Conservation (phyloP, 2,888 invertebrate species). For the Arge pagana region DNA sequence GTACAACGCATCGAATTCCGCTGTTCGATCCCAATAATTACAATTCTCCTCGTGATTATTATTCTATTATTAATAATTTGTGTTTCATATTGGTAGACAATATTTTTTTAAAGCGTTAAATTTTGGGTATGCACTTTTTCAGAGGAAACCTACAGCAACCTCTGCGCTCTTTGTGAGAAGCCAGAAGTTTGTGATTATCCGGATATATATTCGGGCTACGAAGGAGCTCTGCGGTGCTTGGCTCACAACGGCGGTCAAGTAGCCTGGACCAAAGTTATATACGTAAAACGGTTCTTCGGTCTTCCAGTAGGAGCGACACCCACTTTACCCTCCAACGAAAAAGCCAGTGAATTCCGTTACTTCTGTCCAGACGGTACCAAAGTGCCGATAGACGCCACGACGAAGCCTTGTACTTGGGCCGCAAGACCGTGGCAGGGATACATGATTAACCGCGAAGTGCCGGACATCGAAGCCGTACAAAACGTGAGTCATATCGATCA, state of each 20-base stretch:
- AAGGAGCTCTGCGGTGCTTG: conserved; percentile 82
- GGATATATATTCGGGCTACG: conserved; percentile 84
- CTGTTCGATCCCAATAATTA: too few species aligned
- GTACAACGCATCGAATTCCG: conserved; percentile 42
- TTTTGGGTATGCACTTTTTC: conserved; percentile 34
- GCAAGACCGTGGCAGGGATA: conserved; percentile 85
- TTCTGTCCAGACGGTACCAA: conserved; percentile 80
- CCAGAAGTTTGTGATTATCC: conserved; percentile 79
- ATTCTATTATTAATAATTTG: conserved; percentile 6
- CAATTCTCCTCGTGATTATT: background rate
- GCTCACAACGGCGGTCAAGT: conserved; percentile 82
- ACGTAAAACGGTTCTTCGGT: conserved; percentile 78
- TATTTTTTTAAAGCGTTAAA: conserved; percentile 11
- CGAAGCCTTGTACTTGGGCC: conserved; percentile 76
- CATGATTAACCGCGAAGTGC: conserved; percentile 69
- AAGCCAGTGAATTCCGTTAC: conserved; percentile 72
- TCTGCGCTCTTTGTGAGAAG: conserved; percentile 79
- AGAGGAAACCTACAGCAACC: conserved; percentile 77
- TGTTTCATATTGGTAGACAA: background rate
- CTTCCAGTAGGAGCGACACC: conserved; percentile 67
- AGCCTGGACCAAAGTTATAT: conserved; percentile 84
- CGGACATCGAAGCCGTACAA: conserved; percentile 43
- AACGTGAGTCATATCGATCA: conserved; percentile 34
- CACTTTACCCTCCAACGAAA: conserved; percentile 64
- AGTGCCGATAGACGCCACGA: conserved; percentile 67